Evolutionary conservation across 2,888 invertebrate species (phyloP).

Genomic region (Trachelus troglodyta): DNA sequence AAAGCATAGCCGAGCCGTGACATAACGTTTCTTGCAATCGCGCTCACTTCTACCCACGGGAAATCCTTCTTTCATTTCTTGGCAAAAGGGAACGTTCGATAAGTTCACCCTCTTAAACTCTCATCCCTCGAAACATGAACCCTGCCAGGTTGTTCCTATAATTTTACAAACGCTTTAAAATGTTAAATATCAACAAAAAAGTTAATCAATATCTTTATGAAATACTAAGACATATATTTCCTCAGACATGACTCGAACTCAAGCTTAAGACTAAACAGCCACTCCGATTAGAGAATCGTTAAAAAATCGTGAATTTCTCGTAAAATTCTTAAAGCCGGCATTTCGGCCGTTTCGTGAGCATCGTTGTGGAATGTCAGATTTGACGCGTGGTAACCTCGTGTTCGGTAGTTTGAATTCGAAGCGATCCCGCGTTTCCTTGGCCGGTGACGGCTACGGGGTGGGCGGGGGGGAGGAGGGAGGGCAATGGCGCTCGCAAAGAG

Average conservation of each 20-base stretch:
- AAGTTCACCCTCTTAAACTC: background rate
- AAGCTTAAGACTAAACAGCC: background rate
- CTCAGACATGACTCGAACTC: background rate
- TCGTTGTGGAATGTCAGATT: constrained; percentile 58
- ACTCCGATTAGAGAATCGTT: background rate
- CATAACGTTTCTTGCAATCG: background rate
- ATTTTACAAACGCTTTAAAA: background rate
- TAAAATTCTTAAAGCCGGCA: background rate
- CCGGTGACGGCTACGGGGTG: constrained; percentile 25
- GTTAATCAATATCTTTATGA: background rate
- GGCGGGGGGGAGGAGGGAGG: constrained; percentile 11
- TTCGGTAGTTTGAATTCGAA: constrained; percentile 66
- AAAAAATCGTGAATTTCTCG: background rate
- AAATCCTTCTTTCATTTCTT: background rate
- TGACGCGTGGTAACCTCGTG: constrained; percentile 67
- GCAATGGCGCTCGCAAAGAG: background rate
- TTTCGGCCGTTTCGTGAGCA: background rate
- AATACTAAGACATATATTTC: background rate
- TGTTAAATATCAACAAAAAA: background rate
- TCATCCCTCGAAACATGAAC: background rate
- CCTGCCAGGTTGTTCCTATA: background rate
- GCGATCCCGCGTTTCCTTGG: constrained; percentile 67
- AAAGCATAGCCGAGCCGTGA: background rate
- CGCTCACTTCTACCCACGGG: background rate
- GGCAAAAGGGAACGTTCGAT: background rate